Conservation (phyloP, 2,888 invertebrate genomes). For the Eledona agricola region DNA sequence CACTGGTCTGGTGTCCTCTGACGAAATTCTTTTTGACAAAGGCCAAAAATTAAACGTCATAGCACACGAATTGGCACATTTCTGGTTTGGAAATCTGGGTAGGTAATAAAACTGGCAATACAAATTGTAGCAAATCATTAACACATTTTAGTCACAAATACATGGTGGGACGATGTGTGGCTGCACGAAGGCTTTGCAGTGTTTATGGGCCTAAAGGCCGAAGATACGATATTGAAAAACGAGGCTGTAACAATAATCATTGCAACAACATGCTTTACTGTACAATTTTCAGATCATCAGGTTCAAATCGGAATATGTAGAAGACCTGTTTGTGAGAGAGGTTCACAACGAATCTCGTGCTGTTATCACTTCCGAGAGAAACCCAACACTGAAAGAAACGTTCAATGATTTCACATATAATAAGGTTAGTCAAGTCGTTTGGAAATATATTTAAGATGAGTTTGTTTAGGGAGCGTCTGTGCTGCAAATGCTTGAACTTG, state of each 20-base stretch:
- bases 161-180: constrained; percentile 53
- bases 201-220: constrained; percentile 43
- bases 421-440: no score
- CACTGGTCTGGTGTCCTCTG: constrained; percentile 41
- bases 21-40: constrained; percentile 29
- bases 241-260: constrained; percentile 21
- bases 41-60: constrained; percentile 42
- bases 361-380: no score
- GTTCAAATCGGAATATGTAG: constrained; percentile 29
- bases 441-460: no score
- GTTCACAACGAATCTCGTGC: no score
- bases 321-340: no score
- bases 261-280: background rate
- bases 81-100: constrained; percentile 55
- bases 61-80: constrained; percentile 50
- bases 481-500: constrained; percentile 83
- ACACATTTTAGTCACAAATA: constrained; percentile 48
- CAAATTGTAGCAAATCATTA: no score
- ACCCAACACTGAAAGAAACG: no score
- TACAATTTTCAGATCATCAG: constrained; percentile 1
- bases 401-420: constrained; percentile 40
- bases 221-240: constrained; percentile 18
- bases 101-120: constrained; percentile 13
- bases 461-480: constrained; percentile 75
- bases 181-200: constrained; percentile 51